Conservation (phyloP, 2,888 invertebrate genomes). For the Platycnemis pennipes region DNA sequence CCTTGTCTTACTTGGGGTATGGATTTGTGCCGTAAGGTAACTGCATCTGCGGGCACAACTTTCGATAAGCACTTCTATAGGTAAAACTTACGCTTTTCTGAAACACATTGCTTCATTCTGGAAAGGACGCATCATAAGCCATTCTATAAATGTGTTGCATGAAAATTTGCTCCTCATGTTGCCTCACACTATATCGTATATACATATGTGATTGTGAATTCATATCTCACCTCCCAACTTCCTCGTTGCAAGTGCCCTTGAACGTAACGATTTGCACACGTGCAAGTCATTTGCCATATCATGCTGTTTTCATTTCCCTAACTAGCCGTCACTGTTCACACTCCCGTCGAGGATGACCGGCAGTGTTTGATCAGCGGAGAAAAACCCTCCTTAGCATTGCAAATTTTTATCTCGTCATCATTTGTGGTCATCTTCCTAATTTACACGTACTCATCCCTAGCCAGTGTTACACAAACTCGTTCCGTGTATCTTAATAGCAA, state of each 20-base stretch:
- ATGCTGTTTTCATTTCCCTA: background rate
- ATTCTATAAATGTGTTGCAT: too few species aligned
- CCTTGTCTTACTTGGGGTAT: too few species aligned
- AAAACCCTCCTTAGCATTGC: background rate
- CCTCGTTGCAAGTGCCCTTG: conserved; percentile 22
- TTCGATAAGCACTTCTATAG: too few species aligned
- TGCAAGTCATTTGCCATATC: background rate
- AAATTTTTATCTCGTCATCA: background rate
- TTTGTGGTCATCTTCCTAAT: conserved; percentile 10
- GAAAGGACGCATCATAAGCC: too few species aligned
- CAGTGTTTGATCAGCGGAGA: conserved; percentile 11
- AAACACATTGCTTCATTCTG: too few species aligned
- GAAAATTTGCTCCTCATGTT: too few species aligned
- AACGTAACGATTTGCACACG: background rate
- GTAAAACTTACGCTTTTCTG: too few species aligned
- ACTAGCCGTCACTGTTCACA: background rate
- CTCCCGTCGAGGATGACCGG: background rate
- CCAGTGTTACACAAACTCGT: background rate
- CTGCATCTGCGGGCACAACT: too few species aligned
- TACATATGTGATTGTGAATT: too few species aligned
- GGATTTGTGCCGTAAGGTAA: too few species aligned
- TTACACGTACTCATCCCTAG: background rate
- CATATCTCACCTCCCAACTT: background rate
- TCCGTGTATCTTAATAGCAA: background rate
- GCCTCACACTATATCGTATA: too few species aligned